Conservation (phyloP, 1,140 invertebrate genomes). For the Limonius californicus region DNA sequence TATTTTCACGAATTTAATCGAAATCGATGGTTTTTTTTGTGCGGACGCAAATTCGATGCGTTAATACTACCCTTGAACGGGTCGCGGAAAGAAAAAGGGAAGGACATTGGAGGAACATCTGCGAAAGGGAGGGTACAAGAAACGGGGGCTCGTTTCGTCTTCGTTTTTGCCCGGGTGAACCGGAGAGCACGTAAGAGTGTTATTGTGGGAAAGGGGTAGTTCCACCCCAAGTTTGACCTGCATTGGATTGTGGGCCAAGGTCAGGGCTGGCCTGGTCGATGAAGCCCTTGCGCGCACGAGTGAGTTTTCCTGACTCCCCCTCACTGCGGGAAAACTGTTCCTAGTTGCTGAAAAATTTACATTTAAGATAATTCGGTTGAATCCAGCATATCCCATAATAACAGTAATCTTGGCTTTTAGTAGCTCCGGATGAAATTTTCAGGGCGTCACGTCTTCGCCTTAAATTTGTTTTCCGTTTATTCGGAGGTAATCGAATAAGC, state of each 20-base stretch:
- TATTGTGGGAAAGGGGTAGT: constrained; percentile 12
- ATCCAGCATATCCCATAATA: no score
- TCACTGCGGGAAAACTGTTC: not conserved
- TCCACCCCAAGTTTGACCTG: constrained; percentile 23
- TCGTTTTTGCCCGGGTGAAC: not conserved
- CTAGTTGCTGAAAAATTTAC: not conserved
- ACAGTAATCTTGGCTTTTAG: no score
- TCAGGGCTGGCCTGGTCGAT: constrained; percentile 24
- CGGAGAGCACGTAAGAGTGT: constrained; percentile 7
- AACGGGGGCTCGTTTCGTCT: not conserved
- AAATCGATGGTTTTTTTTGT: no score
- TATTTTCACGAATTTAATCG: no score
- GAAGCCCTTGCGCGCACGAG: constrained; percentile 13
- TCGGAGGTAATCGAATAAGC: no score
- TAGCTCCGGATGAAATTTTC: no score
- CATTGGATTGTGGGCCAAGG: constrained; percentile 20
- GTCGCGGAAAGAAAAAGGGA: no score
- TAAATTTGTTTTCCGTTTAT: no score
- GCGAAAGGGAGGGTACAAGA: not conserved
- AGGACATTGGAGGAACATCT: not conserved
- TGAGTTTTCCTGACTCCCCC: not conserved
- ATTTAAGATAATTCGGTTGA: not conserved
- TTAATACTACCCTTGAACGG: no score
- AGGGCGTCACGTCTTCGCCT: no score
- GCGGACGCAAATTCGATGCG: no score